These are phyloP conservation scores for Tolypeutes matacus DNA, from an alignment of 2,797 vertebrate species.

Conservation along the genomic window DNA sequence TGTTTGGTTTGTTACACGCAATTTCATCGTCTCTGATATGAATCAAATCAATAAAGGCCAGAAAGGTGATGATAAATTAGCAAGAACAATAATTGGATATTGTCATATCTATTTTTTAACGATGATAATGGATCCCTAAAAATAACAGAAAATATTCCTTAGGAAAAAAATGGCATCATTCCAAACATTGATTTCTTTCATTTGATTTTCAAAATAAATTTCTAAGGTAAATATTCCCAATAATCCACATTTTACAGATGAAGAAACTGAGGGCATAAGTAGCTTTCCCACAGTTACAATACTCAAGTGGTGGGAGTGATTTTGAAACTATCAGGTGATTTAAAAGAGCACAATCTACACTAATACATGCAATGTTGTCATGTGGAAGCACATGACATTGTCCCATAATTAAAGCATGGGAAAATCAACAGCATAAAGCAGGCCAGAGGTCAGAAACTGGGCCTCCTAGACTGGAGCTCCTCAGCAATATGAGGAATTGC, in stretches of 20 bases:
- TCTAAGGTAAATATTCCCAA: neutral
- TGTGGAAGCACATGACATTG: neutral
- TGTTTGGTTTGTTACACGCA: slow-evolving; percentile 57
- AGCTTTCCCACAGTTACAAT: neutral
- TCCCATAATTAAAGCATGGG: too few species aligned
- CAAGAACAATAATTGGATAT: too few species aligned
- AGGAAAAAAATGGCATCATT: neutral
- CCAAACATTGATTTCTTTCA: neutral
- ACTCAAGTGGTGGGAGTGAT: too few species aligned
- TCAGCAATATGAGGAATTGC: rapidly evolving
- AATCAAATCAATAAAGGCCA: neutral
- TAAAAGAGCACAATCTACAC: neutral
- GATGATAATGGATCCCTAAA: neutral
- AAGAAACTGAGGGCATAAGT: neutral
- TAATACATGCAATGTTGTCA: neutral
- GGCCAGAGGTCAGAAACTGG: too few species aligned
- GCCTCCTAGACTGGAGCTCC: neutral
- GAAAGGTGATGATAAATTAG: neutral
- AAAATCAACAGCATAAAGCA: neutral
- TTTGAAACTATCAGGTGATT: neutral
- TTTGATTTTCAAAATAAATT: neutral
- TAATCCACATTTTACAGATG: neutral
- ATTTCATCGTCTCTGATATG: neutral
- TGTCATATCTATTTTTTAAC: neutral
- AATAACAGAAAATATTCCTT: neutral